Evolutionary conservation across 2,888 invertebrate species (phyloP), one percentile per base, ranked within the genome.

Genomic region (Apamea epomidion): DNA sequence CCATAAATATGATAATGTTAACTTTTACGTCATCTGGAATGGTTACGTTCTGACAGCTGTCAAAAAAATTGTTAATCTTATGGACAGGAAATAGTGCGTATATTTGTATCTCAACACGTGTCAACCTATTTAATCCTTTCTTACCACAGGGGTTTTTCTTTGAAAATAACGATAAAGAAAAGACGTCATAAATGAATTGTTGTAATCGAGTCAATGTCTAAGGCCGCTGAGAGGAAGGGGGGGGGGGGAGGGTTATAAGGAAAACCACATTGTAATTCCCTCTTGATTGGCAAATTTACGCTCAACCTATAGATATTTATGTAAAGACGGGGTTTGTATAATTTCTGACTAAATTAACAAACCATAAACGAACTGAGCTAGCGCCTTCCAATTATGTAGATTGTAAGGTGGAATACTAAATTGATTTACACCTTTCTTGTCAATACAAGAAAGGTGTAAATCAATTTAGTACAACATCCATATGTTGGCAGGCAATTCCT

Each of bases 231-330:
- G 60, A 69, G 5, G 69, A 29, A 32, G 14, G 21, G 65, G 16
- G 3, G 37, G 37, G 37, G 69, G 69, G 54, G 29, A 42, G 86
- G 77, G 75, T 74, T 84, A 80, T 42, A 81, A 86, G 89, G 83
- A 88, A 88, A 88, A 87, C 81, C 79, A 68, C 82, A 82, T 82
- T 83, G 77, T 84, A 82, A 89, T 83, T 84, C 84, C 73, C 78
- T 79, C 68, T 78, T 88, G 87, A 88, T 89, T 88, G 88, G 84
- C 67, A 80, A 87, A 87, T 87, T 87, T 87, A 82, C 82, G 80
- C 80, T 78, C 32, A 72, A 58, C 71, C 73, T 76, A 77, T 76
- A 88, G 77, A 80, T 81, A 86, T 89, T 80, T 85, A 81, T 82
- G 37, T 80, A 42, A 32, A 69, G 37, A 58, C 51, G 64, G 70